Evolutionary conservation across 2,797 vertebrate species (phyloP).

Genomic region (Pampus argenteus): DNA sequence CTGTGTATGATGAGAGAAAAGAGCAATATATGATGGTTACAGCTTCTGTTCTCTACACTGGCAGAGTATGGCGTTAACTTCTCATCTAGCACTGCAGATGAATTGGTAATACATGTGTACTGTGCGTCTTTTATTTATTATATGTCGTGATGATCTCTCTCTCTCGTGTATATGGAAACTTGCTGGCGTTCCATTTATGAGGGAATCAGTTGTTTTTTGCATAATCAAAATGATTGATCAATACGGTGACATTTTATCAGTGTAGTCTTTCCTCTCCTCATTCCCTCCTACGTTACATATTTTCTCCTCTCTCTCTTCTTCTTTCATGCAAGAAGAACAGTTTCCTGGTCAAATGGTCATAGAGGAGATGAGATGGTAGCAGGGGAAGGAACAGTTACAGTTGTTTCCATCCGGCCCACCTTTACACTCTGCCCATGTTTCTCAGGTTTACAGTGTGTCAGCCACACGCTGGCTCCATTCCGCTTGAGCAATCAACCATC

Average conservation of each 20-base stretch:
- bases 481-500: conserved; percentile 25
- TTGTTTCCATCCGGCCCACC: neutral
- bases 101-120: conserved; percentile 7
- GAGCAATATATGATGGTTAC: conserved; percentile 15
- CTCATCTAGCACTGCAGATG: neutral
- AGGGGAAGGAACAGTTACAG: conserved; percentile 1
- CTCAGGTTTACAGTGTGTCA: conserved; percentile 12
- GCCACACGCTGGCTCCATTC: neutral
- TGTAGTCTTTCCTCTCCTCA: neutral
- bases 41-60: conserved; percentile 9
- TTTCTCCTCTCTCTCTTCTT: neutral
- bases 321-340: neutral
- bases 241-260: neutral
- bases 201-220: neutral
- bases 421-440: conserved; percentile 18
- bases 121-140: neutral
- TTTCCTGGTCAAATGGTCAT: neutral
- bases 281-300: neutral
- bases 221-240: neutral
- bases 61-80: conserved; percentile 5
- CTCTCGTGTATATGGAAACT: neutral
- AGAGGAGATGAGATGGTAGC: neutral
- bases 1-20: conserved; percentile 25
- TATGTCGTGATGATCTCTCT: neutral
- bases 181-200: neutral